Conservation (phyloP, 2,113 vertebrate genomes). For the Meleagris gallopavo region DNA sequence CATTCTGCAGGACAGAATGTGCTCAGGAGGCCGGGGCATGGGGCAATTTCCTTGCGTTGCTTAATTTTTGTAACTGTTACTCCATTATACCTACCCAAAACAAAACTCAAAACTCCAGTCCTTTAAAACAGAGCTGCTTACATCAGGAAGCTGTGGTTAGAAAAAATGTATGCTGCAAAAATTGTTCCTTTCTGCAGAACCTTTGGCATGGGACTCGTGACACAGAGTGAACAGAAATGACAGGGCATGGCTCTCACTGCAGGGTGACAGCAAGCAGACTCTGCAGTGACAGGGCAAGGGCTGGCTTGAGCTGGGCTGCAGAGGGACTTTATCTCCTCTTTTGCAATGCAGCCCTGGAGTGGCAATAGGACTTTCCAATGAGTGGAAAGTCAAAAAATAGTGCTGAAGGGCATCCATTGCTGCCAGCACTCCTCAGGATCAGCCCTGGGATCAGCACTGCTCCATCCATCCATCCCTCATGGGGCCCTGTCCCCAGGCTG, state of each 20-base stretch:
- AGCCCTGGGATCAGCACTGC: background rate
- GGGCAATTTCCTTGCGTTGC: background rate
- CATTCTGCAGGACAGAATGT: background rate
- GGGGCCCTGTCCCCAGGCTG: background rate
- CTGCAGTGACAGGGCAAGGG: background rate
- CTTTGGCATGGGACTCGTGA: background rate
- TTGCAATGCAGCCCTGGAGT: background rate
- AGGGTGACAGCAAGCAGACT: rapidly evolving
- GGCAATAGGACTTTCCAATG: background rate
- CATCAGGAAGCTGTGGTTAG: background rate
- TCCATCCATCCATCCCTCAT: background rate
- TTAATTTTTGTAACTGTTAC: background rate
- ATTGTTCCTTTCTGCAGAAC: background rate
- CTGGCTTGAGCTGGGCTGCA: background rate
- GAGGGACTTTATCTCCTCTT: rapidly evolving
- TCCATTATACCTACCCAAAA: background rate
- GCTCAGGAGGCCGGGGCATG: background rate
- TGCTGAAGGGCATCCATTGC: background rate
- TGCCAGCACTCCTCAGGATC: background rate
- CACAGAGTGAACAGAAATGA: background rate
- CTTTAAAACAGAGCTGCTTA: background rate
- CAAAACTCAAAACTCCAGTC: background rate
- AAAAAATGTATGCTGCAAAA: background rate
- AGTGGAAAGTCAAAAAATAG: background rate
- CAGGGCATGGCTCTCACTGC: background rate